Conservation (phyloP, 1,140 invertebrate species). For the Philotrypesis tridentata region DNA sequence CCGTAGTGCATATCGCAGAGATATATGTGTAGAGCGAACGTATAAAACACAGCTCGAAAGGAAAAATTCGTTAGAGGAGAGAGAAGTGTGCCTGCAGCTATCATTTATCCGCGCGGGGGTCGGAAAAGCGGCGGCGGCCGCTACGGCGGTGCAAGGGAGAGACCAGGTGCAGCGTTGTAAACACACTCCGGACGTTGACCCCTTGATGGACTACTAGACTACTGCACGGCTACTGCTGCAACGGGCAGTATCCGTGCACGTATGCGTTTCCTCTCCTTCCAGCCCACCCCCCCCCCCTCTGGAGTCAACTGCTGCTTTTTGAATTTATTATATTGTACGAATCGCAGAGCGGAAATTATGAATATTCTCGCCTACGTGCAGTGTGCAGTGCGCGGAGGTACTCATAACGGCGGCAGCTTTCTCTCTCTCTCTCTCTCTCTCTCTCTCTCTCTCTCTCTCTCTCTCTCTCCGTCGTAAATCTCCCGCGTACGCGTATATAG, state of each 20-base stretch:
- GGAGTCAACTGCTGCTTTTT: background rate
- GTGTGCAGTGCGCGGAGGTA: no score
- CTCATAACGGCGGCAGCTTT: no score
- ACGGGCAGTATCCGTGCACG: background rate
- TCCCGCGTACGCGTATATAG: no score
- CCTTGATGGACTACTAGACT: background rate
- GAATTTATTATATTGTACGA: background rate
- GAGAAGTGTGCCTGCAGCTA: background rate
- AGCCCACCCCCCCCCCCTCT: no score
- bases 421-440: no score
- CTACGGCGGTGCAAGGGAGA: background rate
- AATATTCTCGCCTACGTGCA: no score
- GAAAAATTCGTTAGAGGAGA: slow-evolving; percentile 10
- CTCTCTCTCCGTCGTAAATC: no score
- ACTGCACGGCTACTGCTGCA: background rate
- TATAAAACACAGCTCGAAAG: background rate
- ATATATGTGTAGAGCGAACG: no score
- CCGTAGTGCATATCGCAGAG: background rate
- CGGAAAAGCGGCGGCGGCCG: no score
- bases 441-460: no score
- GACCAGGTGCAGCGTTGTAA: slow-evolving; percentile 20
- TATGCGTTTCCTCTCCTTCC: background rate
- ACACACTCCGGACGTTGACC: background rate
- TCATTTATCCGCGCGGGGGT: background rate
- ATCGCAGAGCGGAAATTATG: background rate